phyloP scores from a whole-genome alignment of 1,140 invertebrate species.

The Paralvinella palmiformis region DNA sequence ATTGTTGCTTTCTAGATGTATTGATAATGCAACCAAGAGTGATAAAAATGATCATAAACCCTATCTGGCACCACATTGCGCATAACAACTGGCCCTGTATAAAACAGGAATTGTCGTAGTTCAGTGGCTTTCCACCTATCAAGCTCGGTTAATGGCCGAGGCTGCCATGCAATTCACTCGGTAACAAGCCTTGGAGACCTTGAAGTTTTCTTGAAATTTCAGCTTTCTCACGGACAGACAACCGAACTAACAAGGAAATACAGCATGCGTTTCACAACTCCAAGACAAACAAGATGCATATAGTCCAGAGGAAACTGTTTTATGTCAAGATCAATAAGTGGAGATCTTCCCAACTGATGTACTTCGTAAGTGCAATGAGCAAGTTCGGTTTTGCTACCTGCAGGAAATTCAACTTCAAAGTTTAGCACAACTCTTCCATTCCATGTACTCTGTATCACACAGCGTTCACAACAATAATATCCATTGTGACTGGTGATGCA shows the following conservation, averaged over 20 bases:
- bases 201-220: not conserved
- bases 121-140: slow-evolving; percentile 49
- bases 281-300: slow-evolving; percentile 43
- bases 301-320: slow-evolving; percentile 32
- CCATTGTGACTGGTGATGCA: not conserved
- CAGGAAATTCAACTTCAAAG: slow-evolving; percentile 9
- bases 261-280: slow-evolving; percentile 23
- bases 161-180: slow-evolving; percentile 43
- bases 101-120: slow-evolving; percentile 47
- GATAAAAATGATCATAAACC: slow-evolving; percentile 44
- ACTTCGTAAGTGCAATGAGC: slow-evolving; percentile 14
- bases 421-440: slow-evolving; percentile 23
- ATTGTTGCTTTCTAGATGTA: not conserved
- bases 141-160: slow-evolving; percentile 38
- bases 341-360: slow-evolving; percentile 19
- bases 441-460: not conserved
- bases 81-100: slow-evolving; percentile 41
- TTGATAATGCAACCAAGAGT: not conserved
- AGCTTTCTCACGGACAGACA: not conserved
- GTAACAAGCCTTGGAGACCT: not conserved
- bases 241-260: not conserved
- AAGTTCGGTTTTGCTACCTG: slow-evolving; percentile 29
- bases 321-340: slow-evolving; percentile 17
- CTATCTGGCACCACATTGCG: slow-evolving; percentile 28
- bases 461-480: slow-evolving; percentile 11